Percentiles rank a stretch among this genome's conserved stretches.
phyloP scores from a whole-genome alignment of 2,888 invertebrate genomes.

The Brachyopa scutellaris region DNA sequence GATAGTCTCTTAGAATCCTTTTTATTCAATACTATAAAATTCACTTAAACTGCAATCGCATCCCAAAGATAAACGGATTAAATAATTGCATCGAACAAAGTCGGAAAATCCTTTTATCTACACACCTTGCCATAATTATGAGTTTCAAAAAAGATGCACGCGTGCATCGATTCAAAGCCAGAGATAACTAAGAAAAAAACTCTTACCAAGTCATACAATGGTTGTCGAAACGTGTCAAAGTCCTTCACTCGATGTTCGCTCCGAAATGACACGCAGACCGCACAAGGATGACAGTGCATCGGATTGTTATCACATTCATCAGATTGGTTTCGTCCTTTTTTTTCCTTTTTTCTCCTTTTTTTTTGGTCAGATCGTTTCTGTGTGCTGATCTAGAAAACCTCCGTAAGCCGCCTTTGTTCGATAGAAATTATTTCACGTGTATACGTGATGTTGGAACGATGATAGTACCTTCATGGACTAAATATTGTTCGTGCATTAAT shows the following conservation, averaged over 20 bases:
- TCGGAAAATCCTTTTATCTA: constrained; percentile 45
- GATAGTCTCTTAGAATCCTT: no score
- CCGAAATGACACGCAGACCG: constrained; percentile 58
- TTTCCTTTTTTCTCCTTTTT: not conserved
- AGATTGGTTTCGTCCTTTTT: constrained; percentile 36
- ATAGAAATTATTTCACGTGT: constrained; percentile 17
- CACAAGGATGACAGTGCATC: constrained; percentile 56
- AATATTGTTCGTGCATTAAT: constrained; percentile 19
- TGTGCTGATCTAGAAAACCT: constrained; percentile 25
- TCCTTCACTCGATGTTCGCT: constrained; percentile 12
- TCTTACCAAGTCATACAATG: constrained; percentile 4
- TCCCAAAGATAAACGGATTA: constrained; percentile 46
- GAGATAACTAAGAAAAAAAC: constrained; percentile 18
- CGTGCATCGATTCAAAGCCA: constrained; percentile 32
- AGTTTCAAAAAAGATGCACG: constrained; percentile 20
- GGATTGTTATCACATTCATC: constrained; percentile 49
- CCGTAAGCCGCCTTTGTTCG: constrained; percentile 18
- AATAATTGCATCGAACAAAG: constrained; percentile 35
- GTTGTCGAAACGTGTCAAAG: constrained; percentile 48
- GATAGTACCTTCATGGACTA: constrained; percentile 38
- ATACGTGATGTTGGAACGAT: constrained; percentile 46
- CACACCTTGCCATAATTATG: constrained; percentile 17
- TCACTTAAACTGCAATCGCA: constrained; percentile 13
- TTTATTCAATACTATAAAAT: not conserved
- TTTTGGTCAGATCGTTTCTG: not conserved